Evolutionary conservation across 1,140 invertebrate genomes (phyloP), one percentile per base, ranked within the genome.

Genomic region (Drosophila gunungcola): DNA sequence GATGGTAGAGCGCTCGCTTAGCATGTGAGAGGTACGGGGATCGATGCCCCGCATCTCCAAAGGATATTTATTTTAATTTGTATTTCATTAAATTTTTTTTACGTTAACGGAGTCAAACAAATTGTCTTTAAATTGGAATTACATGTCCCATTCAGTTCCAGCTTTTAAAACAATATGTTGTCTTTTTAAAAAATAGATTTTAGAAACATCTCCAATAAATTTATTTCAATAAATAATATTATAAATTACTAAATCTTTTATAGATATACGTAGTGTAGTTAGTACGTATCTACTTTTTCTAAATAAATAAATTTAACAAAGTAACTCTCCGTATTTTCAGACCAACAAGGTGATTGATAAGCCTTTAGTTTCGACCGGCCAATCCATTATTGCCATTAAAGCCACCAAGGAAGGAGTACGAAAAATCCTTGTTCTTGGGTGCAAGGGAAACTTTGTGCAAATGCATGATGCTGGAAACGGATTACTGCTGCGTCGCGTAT

Each of bases 1-100:
- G 94, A 95, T 96, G 95, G 95, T 96, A 96, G 95, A 96, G 95
- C 95, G 95, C 95, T 96, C 95, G 95, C 95, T 96, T 96, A 96
- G 95, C 95, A 96, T 96, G 95, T 94, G 95, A 96, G 95, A 96
- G 95, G 95, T 96, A 96, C 95, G 94, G 94, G 95, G 95, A 96
- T 96, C 95, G 95, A 96, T 96, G 93, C 95, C 95, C 95, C 94
- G 95, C 95, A 94, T 94, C 95, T 92, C 91, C 91, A 92, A 76
- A 27, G 36, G 29, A 7, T 48, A 38, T 45, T 4, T 12, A 32
- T 32, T 32, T 32, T 32, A 0, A 7, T 6, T 32, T 32, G 29
- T 32, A 32, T 32, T 32, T 32, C 7, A 0, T 6, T 1, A 7
- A 32, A 32, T 41, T 73, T 25, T n/a, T 46, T 27, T 46, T 27